Conservation (phyloP, 2,797 vertebrate genomes). For the Propithecus deckenii region DNA sequence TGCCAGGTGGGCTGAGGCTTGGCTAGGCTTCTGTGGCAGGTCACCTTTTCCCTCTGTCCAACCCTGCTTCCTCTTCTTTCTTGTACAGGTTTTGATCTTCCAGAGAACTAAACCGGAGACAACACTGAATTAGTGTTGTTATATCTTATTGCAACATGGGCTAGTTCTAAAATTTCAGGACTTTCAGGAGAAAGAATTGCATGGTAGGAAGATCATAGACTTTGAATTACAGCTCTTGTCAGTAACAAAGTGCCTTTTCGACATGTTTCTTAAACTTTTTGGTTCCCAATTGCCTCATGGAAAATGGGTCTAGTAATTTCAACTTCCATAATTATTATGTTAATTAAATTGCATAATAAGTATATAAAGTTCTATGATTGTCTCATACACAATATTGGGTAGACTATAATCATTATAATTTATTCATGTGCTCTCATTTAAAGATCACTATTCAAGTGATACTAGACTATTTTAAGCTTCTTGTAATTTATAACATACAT, state of each 20-base stretch:
- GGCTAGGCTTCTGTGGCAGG: fast-evolving
- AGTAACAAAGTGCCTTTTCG: constrained; percentile 14
- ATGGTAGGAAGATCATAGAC: neutral
- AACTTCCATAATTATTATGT: neutral
- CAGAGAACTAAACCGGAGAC: neutral
- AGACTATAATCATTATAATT: neutral
- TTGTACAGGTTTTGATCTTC: neutral
- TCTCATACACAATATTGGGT: neutral
- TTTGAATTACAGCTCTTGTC: neutral
- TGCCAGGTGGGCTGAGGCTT: too few species aligned
- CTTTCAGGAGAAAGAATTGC: neutral
- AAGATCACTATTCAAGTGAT: neutral
- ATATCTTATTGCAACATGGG: neutral
- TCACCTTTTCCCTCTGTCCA: neutral
- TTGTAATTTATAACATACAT: neutral
- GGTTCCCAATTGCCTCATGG: neutral
- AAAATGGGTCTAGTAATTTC: neutral
- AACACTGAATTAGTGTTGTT: neutral
- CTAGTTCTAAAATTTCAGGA: neutral
- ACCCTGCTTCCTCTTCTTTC: neutral
- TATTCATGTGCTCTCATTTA: neutral
- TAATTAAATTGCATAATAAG: constrained; percentile 31
- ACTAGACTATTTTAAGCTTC: neutral
- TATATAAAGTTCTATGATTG: neutral
- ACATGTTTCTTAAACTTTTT: neutral